A percentile compares a stretch with the other conserved stretches of the same genome.
These are phyloP conservation scores for Sebastes jordani DNA, from an alignment of 2,797 vertebrate species.

Conservation along the genomic window DNA sequence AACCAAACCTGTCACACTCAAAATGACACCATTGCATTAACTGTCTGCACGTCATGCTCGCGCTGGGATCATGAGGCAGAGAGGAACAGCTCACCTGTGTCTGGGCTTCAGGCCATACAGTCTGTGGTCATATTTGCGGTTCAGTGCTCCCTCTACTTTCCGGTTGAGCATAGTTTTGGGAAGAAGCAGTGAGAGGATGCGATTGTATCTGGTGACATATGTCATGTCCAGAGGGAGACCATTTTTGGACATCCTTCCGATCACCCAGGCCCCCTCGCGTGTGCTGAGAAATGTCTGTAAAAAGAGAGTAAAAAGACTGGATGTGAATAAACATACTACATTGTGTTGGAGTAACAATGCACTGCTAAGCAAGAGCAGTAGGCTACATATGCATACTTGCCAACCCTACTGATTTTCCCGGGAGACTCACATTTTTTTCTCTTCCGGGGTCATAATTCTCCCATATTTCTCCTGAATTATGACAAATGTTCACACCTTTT, in stretches of 20 bases:
- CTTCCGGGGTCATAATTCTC: too few species aligned
- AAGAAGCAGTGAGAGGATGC: constrained; percentile 66
- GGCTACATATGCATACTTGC: background rate
- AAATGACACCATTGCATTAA: background rate
- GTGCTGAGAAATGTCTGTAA: constrained; percentile 89
- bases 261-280: constrained; percentile 83
- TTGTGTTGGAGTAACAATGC: background rate
- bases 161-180: constrained; percentile 71
- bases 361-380: background rate
- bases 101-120: constrained; percentile 86
- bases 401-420: too few species aligned
- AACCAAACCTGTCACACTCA: background rate
- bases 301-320: background rate
- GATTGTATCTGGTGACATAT: constrained; percentile 69
- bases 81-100: constrained; percentile 77
- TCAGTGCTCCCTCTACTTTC: constrained; percentile 71
- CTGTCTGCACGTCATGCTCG: background rate
- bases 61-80: background rate
- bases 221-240: constrained; percentile 88
- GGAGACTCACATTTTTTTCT: too few species aligned
- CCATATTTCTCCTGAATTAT: too few species aligned
- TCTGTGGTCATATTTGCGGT: constrained; percentile 83
- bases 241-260: constrained; percentile 74
- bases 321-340: background rate
- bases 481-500: too few species aligned